These are phyloP conservation scores for Brassicogethes aeneus DNA, from an alignment of 2,888 invertebrate species.

Conservation along the genomic window DNA sequence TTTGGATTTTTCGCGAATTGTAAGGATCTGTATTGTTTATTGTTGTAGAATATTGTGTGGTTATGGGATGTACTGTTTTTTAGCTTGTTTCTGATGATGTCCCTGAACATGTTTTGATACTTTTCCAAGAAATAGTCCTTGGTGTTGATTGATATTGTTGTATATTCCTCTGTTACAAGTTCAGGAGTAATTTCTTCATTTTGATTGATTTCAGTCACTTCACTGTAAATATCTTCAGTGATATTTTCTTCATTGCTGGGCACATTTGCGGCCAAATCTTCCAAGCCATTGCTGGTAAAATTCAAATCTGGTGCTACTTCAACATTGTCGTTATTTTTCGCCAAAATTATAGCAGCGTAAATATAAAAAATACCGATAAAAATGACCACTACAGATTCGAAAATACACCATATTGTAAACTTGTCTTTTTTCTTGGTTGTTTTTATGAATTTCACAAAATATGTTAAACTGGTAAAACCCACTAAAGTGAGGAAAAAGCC, in stretches of 20 bases:
- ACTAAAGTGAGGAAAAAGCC: constrained; percentile 26
- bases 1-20: constrained; percentile 9
- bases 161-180: constrained; percentile 6
- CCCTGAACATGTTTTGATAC: constrained; percentile 21
- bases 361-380: constrained; percentile 33
- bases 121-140: constrained; percentile 16
- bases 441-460: constrained; percentile 26
- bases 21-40: constrained; percentile 11
- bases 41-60: constrained; percentile 12
- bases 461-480: constrained; percentile 23
- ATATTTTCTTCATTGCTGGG: not conserved
- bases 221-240: constrained; percentile 2
- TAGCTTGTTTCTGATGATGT: constrained; percentile 20
- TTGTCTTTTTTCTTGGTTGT: constrained; percentile 17
- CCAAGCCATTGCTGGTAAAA: constrained; percentile 15
- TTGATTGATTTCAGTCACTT: not conserved
- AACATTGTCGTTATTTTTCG: constrained; percentile 5
- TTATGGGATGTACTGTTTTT: constrained; percentile 12
- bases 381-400: constrained; percentile 30
- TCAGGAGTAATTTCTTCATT: constrained; percentile 2
- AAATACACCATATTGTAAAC: constrained; percentile 20
- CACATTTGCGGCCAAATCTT: constrained; percentile 11
- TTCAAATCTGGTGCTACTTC: constrained; percentile 4
- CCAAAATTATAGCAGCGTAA: constrained; percentile 19
- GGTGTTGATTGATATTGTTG: constrained; percentile 1